Evolutionary conservation across 2,888 invertebrate genomes (phyloP).

Genomic region (Palloptera scutellata): DNA sequence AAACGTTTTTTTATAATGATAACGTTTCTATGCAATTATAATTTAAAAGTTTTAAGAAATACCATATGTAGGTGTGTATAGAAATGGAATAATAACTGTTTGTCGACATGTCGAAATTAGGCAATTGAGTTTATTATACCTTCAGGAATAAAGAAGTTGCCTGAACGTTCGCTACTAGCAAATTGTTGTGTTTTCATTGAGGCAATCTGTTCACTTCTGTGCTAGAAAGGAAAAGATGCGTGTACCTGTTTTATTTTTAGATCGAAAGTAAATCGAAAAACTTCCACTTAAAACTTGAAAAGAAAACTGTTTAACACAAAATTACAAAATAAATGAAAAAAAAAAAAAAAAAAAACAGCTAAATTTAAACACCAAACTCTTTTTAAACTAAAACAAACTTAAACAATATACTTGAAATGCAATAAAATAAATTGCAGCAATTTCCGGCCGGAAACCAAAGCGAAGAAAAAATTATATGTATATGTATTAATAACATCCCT

Average conservation of each 20-base stretch:
- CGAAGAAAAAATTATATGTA: background rate
- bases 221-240: too few species aligned
- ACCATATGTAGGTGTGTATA: too few species aligned
- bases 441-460: constrained; percentile 36
- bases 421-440: constrained; percentile 58
- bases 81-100: too few species aligned
- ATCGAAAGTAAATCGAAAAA: constrained; percentile 16
- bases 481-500: constrained; percentile 13
- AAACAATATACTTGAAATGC: constrained; percentile 44
- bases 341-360: background rate
- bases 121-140: background rate
- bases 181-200: too few species aligned
- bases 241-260: background rate
- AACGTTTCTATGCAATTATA: too few species aligned
- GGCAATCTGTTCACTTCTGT: too few species aligned
- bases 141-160: background rate
- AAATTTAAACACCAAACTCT: constrained; percentile 10
- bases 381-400: background rate
- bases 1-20: too few species aligned
- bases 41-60: too few species aligned
- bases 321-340: background rate
- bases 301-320: background rate
- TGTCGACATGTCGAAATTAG: too few species aligned
- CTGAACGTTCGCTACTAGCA: too few species aligned
- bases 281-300: constrained; percentile 8